These are phyloP conservation scores for Rosalia funebris DNA, from an alignment of 2,888 invertebrate species.

Conservation along the genomic window DNA sequence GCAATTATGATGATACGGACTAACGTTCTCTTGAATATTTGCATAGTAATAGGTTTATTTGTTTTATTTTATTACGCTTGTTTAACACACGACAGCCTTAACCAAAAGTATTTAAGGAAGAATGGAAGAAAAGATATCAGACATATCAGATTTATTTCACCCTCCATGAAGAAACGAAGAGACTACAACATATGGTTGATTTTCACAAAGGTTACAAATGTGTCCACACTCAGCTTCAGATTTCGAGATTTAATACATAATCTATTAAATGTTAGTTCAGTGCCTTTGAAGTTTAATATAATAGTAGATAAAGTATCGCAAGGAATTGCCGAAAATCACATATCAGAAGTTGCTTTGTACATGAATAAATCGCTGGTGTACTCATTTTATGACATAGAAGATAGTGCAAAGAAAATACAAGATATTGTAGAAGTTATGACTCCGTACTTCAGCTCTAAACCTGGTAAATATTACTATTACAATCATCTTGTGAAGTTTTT, in stretches of 20 bases:
- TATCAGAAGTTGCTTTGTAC: slow-evolving; percentile 48
- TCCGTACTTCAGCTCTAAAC: slow-evolving; percentile 76
- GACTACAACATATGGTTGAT: slow-evolving; percentile 69
- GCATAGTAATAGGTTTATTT: slow-evolving; percentile 45
- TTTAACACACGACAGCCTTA: slow-evolving; percentile 36
- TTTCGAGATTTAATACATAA: slow-evolving; percentile 67
- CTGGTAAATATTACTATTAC: slow-evolving; percentile 62
- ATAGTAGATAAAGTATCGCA: slow-evolving; percentile 72
- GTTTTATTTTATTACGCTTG: slow-evolving; percentile 46
- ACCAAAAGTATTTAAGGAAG: slow-evolving; percentile 33
- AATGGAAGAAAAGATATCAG: slow-evolving; percentile 31
- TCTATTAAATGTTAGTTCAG: slow-evolving; percentile 64
- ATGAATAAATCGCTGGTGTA: slow-evolving; percentile 62
- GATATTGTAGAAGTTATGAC: slow-evolving; percentile 75
- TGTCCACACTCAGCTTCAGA: slow-evolving; percentile 66
- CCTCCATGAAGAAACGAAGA: slow-evolving; percentile 32
- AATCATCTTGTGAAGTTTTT: not conserved
- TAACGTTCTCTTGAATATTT: slow-evolving; percentile 45
- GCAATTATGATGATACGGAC: slow-evolving; percentile 42
- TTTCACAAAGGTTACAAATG: slow-evolving; percentile 68
- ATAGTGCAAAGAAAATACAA: slow-evolving; percentile 69
- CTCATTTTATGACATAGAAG: slow-evolving; percentile 71
- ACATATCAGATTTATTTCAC: slow-evolving; percentile 28
- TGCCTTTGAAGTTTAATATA: slow-evolving; percentile 69
- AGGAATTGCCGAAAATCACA: slow-evolving; percentile 66